Conservation (phyloP, 2,797 vertebrate genomes). For the Danio aesculapii region DNA sequence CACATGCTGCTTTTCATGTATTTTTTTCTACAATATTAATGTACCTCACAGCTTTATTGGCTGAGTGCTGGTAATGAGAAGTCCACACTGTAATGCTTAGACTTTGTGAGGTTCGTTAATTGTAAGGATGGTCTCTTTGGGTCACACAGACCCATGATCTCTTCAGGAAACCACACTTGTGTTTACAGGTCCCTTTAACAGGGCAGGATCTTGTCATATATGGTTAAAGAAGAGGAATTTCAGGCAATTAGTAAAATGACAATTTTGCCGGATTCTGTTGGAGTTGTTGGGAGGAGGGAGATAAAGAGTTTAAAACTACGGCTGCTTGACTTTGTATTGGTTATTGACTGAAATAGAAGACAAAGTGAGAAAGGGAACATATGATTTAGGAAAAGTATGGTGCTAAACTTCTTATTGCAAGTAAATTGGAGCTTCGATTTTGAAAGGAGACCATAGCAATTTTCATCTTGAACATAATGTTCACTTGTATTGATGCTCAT, state of each 20-base stretch:
- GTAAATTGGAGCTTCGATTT: neutral
- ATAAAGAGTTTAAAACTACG: neutral
- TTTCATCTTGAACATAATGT: constrained; percentile 9
- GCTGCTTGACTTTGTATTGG: neutral
- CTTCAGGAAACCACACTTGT: constrained; percentile 28
- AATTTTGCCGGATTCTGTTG: constrained; percentile 25
- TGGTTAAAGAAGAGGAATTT: constrained; percentile 21
- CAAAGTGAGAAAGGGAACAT: neutral
- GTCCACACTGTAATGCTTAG: constrained; percentile 31
- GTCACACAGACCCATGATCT: constrained; percentile 35
- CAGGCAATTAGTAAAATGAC: constrained; percentile 48
- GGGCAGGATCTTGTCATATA: constrained; percentile 33
- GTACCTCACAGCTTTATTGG: constrained; percentile 42
- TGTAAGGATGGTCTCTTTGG: constrained; percentile 16
- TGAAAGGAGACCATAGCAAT: neutral
- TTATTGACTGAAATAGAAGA: constrained; percentile 7
- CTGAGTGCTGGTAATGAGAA: constrained; percentile 42
- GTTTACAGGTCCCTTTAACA: constrained; percentile 30
- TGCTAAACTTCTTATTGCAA: neutral
- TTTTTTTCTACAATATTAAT: constrained; percentile 50
- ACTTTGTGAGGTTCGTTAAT: constrained; percentile 45
- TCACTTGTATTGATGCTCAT: constrained; percentile 1
- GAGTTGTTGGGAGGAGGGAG: neutral
- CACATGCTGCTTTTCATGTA: constrained; percentile 34
- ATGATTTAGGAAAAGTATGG: neutral